Base-by-base conservation (phyloP, 2,797 vertebrate species). In the Crenuchus spilurus region DNA sequence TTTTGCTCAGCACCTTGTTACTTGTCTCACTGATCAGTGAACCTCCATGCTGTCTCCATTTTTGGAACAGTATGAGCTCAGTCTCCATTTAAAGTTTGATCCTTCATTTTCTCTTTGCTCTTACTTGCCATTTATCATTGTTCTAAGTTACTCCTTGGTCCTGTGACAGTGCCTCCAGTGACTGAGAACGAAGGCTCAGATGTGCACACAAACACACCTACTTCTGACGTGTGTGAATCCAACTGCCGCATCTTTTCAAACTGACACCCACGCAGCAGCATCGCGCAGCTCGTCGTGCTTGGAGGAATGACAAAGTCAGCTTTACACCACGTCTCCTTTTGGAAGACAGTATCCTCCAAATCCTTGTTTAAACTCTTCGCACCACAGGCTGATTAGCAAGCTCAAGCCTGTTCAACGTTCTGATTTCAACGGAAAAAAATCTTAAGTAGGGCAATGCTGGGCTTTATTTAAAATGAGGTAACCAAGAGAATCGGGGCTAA, bases 241-340 rank as follows among this genome's bases (percentile, higher is more conserved):
- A 35, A 39, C 49, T 26, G 22, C 26, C 11, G 61, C 49, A 22
- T 57, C 51, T 24, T 48, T 52, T 57, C 61, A 57, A 74, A 57
- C 41, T 66, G 20, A 61, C 71, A 58, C 51, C 62, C 62, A 48
- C 51, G n/a, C 46, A 3, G 1, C 39, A 55, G 37, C 62, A 49
- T 49, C 51, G 26, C 11, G 16, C 41, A 28, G 22, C 62, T 48
- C 18, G 9, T 48, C n/a, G 24, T n/a, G 24, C 30, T 65, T 73
- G 41, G 61, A 57, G 22, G 20, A 37, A 28, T 66, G 52, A 74
- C 62, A 74, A 71, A 49, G 62, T 55, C 6, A 74, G 41, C 39
- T 66, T 66, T 58, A 54, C n/a, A 37, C 30, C 14, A 64, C 11
- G 18, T 54, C 60, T 54, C 9, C 28, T 31, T 42, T 35, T 24